phyloP scores from a whole-genome alignment of 2,888 invertebrate genomes.

The Ormyrus pomaceus region DNA sequence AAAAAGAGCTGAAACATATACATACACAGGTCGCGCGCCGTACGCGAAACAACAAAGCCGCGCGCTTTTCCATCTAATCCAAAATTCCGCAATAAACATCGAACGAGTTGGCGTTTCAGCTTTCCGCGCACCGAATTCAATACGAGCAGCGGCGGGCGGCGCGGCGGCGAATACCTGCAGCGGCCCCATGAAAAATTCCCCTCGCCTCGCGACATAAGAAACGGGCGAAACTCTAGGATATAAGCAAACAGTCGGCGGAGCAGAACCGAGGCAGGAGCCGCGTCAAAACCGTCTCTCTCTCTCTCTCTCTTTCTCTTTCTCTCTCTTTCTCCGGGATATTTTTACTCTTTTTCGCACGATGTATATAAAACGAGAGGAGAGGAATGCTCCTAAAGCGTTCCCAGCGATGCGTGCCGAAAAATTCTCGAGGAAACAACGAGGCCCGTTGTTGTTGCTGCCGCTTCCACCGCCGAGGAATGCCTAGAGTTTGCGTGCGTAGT shows the following conservation, averaged over 20 bases:
- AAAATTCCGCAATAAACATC: too few relatives aligned
- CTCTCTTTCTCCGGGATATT: not conserved
- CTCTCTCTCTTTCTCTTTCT: not conserved
- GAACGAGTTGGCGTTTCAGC: too few relatives aligned
- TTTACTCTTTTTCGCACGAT: not conserved
- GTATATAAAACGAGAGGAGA: not conserved
- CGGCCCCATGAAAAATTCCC: too few relatives aligned
- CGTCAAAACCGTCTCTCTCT: not conserved
- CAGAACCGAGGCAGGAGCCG: not conserved
- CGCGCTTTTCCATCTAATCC: too few relatives aligned
- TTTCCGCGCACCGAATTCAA: too few relatives aligned
- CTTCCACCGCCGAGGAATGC: slow-evolving; percentile 14
- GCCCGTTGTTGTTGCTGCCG: slow-evolving; percentile 17
- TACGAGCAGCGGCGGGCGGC: too few relatives aligned
- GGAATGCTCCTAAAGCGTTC: slow-evolving; percentile 21
- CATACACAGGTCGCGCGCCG: too few relatives aligned
- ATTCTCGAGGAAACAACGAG: slow-evolving; percentile 32
- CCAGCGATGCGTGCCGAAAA: slow-evolving; percentile 43
- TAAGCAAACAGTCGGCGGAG: not conserved
- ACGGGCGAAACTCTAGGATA: slow-evolving; percentile 24
- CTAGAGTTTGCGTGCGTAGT: not conserved
- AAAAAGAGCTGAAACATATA: too few relatives aligned
- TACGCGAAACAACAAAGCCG: too few relatives aligned
- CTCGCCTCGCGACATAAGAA: not conserved
- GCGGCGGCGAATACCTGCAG: too few relatives aligned